A percentile compares a stretch with the other conserved stretches of the same genome.
phyloP scores from a whole-genome alignment of 2,797 vertebrate genomes.

The Cynopterus sphinx region DNA sequence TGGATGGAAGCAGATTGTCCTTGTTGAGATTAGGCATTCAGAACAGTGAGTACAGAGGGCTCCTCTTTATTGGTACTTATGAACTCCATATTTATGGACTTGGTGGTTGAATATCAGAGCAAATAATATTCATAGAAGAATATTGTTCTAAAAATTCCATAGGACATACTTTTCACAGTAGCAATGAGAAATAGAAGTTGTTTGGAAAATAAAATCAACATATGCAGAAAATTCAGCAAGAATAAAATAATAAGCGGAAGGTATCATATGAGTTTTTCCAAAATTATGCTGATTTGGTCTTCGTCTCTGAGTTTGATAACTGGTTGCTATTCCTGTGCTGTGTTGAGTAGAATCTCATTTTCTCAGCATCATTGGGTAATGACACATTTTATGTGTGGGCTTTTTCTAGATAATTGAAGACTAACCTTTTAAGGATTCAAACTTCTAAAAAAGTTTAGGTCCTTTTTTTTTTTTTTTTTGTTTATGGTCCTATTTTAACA shows the following conservation, averaged over 20 bases:
- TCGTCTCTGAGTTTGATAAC: background rate
- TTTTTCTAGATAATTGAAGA: conserved; percentile 42
- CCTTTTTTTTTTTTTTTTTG: background rate
- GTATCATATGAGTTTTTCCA: background rate
- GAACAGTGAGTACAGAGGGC: background rate
- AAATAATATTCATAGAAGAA: conserved; percentile 37
- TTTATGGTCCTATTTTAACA: conserved; percentile 36
- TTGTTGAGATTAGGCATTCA: background rate
- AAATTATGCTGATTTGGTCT: conserved; percentile 6
- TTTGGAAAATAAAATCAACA: conserved; percentile 30
- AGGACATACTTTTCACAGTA: background rate
- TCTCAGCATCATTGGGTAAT: background rate
- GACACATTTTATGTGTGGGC: background rate
- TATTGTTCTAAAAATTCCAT: background rate
- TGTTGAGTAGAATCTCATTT: conserved; percentile 26
- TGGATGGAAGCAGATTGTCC: background rate
- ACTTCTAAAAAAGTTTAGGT: background rate
- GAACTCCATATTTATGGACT: background rate
- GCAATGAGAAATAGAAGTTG: conserved; percentile 20
- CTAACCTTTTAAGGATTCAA: conserved; percentile 23
- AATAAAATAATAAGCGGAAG: conserved; percentile 49
- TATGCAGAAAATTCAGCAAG: conserved; percentile 1
- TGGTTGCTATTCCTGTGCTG: background rate
- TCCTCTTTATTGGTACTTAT: background rate
- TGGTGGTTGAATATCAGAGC: conserved; percentile 5